Percentiles rank a stretch among this genome's conserved stretches.
Conservation (phyloP, 2,113 vertebrate genomes). For the Panthera tigris region DNA sequence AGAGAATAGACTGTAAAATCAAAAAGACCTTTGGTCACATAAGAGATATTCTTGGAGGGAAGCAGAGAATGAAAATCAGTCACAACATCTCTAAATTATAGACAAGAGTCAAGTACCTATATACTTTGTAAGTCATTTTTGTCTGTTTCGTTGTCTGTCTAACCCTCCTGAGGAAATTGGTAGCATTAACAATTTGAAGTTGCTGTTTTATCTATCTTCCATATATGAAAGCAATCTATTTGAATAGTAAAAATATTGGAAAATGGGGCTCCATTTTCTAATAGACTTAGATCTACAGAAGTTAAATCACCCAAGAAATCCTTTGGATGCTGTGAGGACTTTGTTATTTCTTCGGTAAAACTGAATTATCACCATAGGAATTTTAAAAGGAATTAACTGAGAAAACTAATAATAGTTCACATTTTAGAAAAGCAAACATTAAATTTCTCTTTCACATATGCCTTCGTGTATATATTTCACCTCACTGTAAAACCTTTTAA, state of each 20-base stretch:
- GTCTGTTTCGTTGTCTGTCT: neutral
- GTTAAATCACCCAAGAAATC: neutral
- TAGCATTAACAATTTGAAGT: neutral
- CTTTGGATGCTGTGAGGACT: neutral
- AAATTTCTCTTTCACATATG: neutral
- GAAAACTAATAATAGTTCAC: neutral
- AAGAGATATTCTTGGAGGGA: neutral
- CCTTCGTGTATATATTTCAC: neutral
- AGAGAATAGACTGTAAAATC: neutral
- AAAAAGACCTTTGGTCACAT: neutral
- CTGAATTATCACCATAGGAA: neutral
- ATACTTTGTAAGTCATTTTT: neutral
- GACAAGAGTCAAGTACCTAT: neutral
- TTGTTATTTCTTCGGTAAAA: conserved; percentile 26
- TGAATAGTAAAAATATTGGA: conserved; percentile 36
- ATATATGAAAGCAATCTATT: conserved; percentile 42
- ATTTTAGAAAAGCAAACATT: neutral
- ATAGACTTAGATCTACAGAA: neutral
- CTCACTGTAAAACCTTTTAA: neutral
- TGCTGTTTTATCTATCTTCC: neutral
- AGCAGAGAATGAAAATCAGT: conserved; percentile 3
- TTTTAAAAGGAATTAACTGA: neutral
- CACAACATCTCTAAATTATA: neutral
- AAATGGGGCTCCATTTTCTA: neutral
- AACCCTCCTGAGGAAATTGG: neutral